Base-by-base conservation (phyloP, 2,888 invertebrate genomes). In the Hyppa rectilinea region DNA sequence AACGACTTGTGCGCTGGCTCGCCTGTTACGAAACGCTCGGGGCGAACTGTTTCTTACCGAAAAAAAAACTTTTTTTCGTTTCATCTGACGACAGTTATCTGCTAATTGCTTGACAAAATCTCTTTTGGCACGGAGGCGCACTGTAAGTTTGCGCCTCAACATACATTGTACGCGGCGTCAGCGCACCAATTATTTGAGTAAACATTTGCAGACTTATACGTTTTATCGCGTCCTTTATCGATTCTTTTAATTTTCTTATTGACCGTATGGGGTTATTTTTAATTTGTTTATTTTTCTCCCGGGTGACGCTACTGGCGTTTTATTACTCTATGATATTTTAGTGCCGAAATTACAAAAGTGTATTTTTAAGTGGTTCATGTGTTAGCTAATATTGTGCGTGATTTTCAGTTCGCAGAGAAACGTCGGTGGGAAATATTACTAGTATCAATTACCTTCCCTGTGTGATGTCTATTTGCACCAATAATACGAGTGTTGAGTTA, bases 391-490 rank as follows among this genome's bases (percentile, higher is more conserved):
- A 88, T 87, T 83, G 89, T 88, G 92, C 85, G 92, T 91, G 92
- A 91, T 91, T 94, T 94, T 92, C 92, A 94, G 93, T 89, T 92
- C 91, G 88, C 92, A 91, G 91, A 92, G 90, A 85, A 88, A 89
- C 88, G 85, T 76, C 87, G 87, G 88, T 89, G 90, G 87, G 94
- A 93, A 93, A 92, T 93, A 90, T 88, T 88, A 88, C 89, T 88
- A 87, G 92, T 93, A 92, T 94, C 91, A 83, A 91, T 94, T 94
- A 93, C 94, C 92, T 94, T 93, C 92, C 94, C 91, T 90, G 89
- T 94, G 93, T 91, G 91, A 93, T 93, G 92, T 91, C 90, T 90
- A 89, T 92, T 92, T 90, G 89, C 90, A 90, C 89, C 87, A 90
- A 90, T 83, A 85, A 84, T 89, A 90, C 89, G 86, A 93, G 94